A percentile compares a stretch with the other conserved stretches of the same genome.
These are phyloP conservation scores for Theristicus caerulescens DNA, from an alignment of 2,113 vertebrate genomes.

Conservation along the genomic window DNA sequence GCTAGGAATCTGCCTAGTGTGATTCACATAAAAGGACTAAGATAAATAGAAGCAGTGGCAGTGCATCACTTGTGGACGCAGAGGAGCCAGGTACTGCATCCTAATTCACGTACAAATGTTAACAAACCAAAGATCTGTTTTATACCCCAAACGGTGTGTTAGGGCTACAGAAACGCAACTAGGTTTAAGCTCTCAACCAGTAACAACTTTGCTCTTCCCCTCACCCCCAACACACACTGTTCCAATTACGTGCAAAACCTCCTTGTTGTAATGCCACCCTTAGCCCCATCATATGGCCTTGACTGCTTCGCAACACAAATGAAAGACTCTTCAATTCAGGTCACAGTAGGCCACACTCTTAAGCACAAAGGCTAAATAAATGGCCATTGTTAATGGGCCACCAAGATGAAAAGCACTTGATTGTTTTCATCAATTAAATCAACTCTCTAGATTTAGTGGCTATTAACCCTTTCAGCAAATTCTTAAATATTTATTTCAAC, in stretches of 20 bases:
- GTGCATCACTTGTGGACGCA: background rate
- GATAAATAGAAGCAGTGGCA: background rate
- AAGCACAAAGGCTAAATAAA: slow-evolving; percentile 67
- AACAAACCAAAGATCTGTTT: background rate
- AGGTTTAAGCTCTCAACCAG: background rate
- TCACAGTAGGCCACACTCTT: slow-evolving; percentile 48
- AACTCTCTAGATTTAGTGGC: slow-evolving; percentile 16
- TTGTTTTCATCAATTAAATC: slow-evolving; percentile 64
- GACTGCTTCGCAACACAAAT: slow-evolving; percentile 61
- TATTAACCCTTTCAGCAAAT: slow-evolving; percentile 45
- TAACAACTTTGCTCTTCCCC: background rate
- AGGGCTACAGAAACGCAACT: background rate
- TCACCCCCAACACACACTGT: background rate
- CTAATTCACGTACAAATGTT: background rate
- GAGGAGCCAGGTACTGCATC: background rate
- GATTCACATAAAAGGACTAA: background rate
- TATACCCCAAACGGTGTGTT: background rate
- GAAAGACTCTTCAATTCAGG: slow-evolving; percentile 49
- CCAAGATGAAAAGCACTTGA: slow-evolving; percentile 62
- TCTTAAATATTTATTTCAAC: slow-evolving; percentile 52
- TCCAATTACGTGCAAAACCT: slow-evolving; percentile 42
- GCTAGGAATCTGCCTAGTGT: background rate
- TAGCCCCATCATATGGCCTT: slow-evolving; percentile 16
- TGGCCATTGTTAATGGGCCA: slow-evolving; percentile 40
- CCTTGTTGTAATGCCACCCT: slow-evolving; percentile 24